Conservation (phyloP, 2,113 vertebrate species). For the Thinocorus orbignyianus region DNA sequence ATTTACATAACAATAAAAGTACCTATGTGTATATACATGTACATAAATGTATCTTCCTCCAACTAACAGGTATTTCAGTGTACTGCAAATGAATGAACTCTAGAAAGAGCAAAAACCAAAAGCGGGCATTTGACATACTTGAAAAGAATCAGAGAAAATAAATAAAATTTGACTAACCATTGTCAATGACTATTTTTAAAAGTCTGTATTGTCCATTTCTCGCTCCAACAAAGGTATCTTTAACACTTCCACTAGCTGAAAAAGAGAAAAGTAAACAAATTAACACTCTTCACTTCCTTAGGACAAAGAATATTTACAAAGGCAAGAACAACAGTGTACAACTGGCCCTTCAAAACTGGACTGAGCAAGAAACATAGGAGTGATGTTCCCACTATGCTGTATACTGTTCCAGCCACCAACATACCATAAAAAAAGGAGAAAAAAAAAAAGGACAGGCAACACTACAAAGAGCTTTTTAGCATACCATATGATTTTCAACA, state of each 20-base stretch:
- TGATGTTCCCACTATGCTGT: background rate
- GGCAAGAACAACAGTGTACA: background rate
- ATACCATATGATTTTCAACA: background rate
- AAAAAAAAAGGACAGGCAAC: background rate
- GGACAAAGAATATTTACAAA: background rate
- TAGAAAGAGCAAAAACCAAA: background rate
- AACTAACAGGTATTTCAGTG: background rate
- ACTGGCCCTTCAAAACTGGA: background rate
- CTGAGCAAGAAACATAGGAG: background rate
- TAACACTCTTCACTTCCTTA: background rate
- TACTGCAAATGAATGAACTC: background rate
- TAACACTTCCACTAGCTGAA: constrained; percentile 88
- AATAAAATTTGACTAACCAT: constrained; percentile 82
- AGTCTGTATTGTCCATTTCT: constrained; percentile 89
- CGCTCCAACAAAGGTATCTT: constrained; percentile 89
- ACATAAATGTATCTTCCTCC: background rate
- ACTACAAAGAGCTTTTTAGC: background rate
- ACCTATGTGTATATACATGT: background rate
- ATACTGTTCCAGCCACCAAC: background rate
- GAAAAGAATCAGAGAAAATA: background rate
- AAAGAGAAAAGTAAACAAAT: constrained; percentile 34
- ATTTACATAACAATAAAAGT: background rate
- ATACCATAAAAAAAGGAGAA: background rate
- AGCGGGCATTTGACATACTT: background rate
- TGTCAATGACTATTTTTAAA: constrained; percentile 91